These are phyloP conservation scores for Eudemis profundana DNA, from an alignment of 2,888 invertebrate species.

Conservation along the genomic window DNA sequence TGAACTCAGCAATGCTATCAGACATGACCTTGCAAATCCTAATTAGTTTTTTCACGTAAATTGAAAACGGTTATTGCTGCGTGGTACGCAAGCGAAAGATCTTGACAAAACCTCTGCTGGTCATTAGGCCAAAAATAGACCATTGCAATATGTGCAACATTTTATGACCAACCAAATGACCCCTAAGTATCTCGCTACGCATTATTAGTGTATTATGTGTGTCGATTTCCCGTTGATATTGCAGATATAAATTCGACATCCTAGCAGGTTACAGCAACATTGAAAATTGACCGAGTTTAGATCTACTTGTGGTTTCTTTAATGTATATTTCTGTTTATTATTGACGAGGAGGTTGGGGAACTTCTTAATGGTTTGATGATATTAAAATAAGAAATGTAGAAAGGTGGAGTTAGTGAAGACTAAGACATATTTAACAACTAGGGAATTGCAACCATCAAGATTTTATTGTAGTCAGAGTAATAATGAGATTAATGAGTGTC, in stretches of 20 bases:
- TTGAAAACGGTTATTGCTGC: conserved; percentile 8
- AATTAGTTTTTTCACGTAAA: conserved; percentile 16
- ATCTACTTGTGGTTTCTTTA: conserved; percentile 16
- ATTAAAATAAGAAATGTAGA: too few species aligned
- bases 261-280: conserved; percentile 27
- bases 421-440: too few species aligned
- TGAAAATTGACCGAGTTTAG: background rate
- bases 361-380: too few species aligned
- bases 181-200: conserved; percentile 39
- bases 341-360: too few species aligned
- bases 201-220: conserved; percentile 41
- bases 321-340: background rate
- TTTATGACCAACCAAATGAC: conserved; percentile 40
- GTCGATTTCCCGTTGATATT: conserved; percentile 36
- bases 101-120: conserved; percentile 26
- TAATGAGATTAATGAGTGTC: too few species aligned
- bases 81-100: conserved; percentile 16
- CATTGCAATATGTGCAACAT: conserved; percentile 33
- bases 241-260: conserved; percentile 24
- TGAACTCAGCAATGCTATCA: background rate
- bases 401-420: too few species aligned
- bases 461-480: too few species aligned
- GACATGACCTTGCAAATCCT: conserved; percentile 10
- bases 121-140: conserved; percentile 37
- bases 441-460: too few species aligned